phyloP scores from a whole-genome alignment of 2,888 invertebrate species.

The Argyra leucocephala region DNA sequence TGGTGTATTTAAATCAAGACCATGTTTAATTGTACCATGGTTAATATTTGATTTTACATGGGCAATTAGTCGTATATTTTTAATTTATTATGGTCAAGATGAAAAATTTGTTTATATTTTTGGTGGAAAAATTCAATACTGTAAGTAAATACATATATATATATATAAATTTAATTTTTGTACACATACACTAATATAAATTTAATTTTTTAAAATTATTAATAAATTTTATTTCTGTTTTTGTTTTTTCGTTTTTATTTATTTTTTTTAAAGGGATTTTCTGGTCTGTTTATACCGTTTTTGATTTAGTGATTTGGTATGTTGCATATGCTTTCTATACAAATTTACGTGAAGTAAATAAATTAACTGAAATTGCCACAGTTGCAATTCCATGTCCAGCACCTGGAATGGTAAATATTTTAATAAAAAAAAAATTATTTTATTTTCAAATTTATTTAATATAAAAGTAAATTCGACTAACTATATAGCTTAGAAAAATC shows the following conservation, averaged over 20 bases:
- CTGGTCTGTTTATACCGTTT: slow-evolving; percentile 32
- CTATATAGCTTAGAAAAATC: too few relatives aligned
- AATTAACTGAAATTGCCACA: slow-evolving; percentile 41
- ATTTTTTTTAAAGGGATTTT: slow-evolving; percentile 22
- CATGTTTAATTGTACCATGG: slow-evolving; percentile 40
- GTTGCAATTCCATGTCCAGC: slow-evolving; percentile 43
- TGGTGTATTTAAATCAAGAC: slow-evolving; percentile 39
- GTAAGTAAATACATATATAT: slow-evolving; percentile 30
- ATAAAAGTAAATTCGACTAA: too few relatives aligned
- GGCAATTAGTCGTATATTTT: slow-evolving; percentile 30
- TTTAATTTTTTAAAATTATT: neutral
- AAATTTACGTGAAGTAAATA: slow-evolving; percentile 39
- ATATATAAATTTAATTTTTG: neutral
- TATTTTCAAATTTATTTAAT: neutral
- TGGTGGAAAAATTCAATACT: slow-evolving; percentile 35
- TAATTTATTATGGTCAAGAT: slow-evolving; percentile 34
- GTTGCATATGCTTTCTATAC: slow-evolving; percentile 39
- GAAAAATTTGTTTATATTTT: slow-evolving; percentile 33
- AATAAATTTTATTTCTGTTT: neutral
- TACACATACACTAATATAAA: too few relatives aligned
- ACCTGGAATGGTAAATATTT: slow-evolving; percentile 37
- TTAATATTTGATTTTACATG: slow-evolving; percentile 37
- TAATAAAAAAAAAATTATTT: neutral
- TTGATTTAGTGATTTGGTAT: slow-evolving; percentile 39
- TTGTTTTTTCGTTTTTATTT: neutral